These are phyloP conservation scores for Luidia sarsii DNA, from an alignment of 53 echinoderm and acorn worm species.

Conservation along the genomic window DNA sequence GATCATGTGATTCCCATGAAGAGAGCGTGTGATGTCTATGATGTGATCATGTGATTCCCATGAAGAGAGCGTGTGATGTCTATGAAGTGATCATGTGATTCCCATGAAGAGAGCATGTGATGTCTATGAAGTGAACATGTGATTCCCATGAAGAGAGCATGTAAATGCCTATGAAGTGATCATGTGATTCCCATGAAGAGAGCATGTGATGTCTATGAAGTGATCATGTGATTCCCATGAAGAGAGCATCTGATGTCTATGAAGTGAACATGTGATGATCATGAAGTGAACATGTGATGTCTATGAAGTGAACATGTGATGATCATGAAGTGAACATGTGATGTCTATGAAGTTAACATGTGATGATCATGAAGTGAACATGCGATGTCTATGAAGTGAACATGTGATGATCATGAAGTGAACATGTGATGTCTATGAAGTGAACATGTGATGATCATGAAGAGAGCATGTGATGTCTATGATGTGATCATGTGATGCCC, in stretches of 20 bases:
- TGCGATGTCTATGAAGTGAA: not conserved
- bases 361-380: not conserved
- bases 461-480: not conserved
- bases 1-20: not conserved
- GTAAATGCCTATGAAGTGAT: not conserved
- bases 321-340: too few relatives aligned
- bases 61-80: not conserved
- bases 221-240: slow-evolving; percentile 9
- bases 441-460: not conserved
- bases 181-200: not conserved
- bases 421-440: not conserved
- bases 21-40: not conserved
- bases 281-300: not conserved
- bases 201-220: not conserved
- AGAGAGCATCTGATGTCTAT: not conserved
- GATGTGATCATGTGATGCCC: not conserved
- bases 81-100: not conserved
- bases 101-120: not conserved
- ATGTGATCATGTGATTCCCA: not conserved
- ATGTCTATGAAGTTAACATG: not conserved
- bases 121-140: not conserved
- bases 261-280: not conserved
- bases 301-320: not conserved
- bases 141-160: not conserved
- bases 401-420: not conserved